Conservation (phyloP, 2,113 vertebrate species). For the Zosterops hypoxanthus region DNA sequence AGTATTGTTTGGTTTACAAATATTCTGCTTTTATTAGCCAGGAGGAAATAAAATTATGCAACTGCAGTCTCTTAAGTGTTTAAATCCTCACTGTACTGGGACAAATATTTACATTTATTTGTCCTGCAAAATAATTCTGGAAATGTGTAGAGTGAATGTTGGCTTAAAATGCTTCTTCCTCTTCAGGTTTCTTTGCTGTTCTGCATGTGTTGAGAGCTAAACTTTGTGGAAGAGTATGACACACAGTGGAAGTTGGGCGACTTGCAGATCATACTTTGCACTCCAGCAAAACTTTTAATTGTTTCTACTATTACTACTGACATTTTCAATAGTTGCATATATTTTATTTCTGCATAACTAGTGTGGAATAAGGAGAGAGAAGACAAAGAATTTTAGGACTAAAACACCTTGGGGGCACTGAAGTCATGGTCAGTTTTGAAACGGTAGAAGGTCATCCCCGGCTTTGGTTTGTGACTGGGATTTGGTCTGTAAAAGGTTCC, state of each 20-base stretch:
- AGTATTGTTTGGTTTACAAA: neutral
- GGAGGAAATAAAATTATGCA: neutral
- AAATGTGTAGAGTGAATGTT: neutral
- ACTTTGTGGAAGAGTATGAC: neutral
- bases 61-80: neutral
- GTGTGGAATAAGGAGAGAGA: neutral
- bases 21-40: neutral
- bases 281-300: neutral
- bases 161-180: neutral
- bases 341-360: neutral
- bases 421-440: neutral
- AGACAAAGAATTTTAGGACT: neutral
- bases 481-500: neutral
- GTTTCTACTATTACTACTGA: neutral
- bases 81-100: neutral
- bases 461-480: neutral
- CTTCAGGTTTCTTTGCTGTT: neutral
- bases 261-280: neutral
- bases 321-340: neutral
- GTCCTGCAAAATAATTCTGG: neutral
- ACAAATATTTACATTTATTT: neutral
- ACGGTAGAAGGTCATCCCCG: neutral
- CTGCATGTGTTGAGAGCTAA: neutral
- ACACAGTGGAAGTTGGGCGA: accelerated
- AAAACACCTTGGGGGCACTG: neutral